Conservation (phyloP, 2,797 vertebrate species). For the Enteromius radiatus region DNA sequence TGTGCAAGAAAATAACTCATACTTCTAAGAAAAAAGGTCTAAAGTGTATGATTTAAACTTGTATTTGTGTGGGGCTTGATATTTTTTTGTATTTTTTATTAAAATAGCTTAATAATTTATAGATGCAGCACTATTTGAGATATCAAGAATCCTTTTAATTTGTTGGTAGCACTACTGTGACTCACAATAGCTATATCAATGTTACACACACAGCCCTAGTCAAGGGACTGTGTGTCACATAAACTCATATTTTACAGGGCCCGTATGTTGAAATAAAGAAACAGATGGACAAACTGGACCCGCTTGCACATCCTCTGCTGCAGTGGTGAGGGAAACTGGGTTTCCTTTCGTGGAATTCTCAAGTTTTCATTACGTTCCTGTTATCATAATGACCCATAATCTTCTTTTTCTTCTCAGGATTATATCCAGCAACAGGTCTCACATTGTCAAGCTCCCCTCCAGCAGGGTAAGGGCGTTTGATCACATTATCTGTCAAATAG, state of each 20-base stretch:
- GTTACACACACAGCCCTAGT: not conserved
- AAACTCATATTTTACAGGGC: constrained; percentile 76
- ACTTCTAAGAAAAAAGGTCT: too few species aligned
- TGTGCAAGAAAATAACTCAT: too few species aligned
- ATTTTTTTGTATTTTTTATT: too few species aligned
- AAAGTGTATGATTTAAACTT: too few species aligned
- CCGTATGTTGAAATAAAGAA: constrained; percentile 95
- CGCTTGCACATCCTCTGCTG: constrained; percentile 90
- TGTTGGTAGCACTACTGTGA: too few species aligned
- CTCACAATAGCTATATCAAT: not conserved
- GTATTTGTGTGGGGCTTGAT: too few species aligned
- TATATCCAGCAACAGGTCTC: constrained; percentile 95
- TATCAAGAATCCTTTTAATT: not conserved
- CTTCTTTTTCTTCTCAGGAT: constrained; percentile 79
- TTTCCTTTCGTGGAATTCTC: not conserved
- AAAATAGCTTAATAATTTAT: not conserved
- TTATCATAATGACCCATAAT: not conserved
- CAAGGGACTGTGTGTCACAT: not conserved
- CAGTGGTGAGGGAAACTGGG: constrained; percentile 83
- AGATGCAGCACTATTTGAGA: not conserved
- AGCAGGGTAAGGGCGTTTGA: constrained; percentile 81
- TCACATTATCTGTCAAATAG: not conserved
- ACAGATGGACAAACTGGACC: constrained; percentile 95
- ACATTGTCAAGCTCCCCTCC: constrained; percentile 94
- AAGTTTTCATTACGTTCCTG: not conserved